Percentiles rank a stretch among this genome's conserved stretches.
These are phyloP conservation scores for Ischnus inquisitorius DNA, from an alignment of 2,888 invertebrate genomes.

Conservation along the genomic window DNA sequence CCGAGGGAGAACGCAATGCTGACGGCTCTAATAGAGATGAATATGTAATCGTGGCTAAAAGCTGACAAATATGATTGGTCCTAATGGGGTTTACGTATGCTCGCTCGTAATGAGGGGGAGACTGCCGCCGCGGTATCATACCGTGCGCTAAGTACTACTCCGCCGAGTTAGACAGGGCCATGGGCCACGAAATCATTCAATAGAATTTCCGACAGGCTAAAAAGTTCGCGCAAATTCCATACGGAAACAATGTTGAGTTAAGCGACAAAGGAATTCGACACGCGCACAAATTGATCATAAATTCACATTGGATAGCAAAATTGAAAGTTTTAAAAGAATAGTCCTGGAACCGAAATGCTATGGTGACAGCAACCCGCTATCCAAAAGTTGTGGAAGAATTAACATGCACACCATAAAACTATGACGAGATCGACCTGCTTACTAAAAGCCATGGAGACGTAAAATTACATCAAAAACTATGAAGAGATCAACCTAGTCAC, in stretches of 20 bases:
- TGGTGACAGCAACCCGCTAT: no score
- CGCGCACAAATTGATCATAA: no score
- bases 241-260: neutral
- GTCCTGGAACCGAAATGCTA: no score
- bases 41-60: slow-evolving; percentile 76
- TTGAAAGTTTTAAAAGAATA: no score
- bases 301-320: no score
- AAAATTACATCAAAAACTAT: no score
- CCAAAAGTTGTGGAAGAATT: no score
- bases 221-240: neutral
- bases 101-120: slow-evolving; percentile 65
- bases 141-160: slow-evolving; percentile 56
- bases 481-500: no score
- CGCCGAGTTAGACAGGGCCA: neutral
- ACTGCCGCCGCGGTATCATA: slow-evolving; percentile 24
- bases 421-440: no score
- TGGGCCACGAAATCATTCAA: slow-evolving; percentile 1
- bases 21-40: slow-evolving; percentile 74
- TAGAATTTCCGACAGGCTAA: neutral
- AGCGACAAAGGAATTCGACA: no score
- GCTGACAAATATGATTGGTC: slow-evolving; percentile 76
- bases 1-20: slow-evolving; percentile 51
- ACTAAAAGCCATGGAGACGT: no score
- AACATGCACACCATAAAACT: no score
- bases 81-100: slow-evolving; percentile 73